Percentiles rank a stretch among this genome's conserved stretches.
Evolutionary conservation across 2,888 invertebrate species (phyloP).

Genomic region (Agrotis exclamationis): DNA sequence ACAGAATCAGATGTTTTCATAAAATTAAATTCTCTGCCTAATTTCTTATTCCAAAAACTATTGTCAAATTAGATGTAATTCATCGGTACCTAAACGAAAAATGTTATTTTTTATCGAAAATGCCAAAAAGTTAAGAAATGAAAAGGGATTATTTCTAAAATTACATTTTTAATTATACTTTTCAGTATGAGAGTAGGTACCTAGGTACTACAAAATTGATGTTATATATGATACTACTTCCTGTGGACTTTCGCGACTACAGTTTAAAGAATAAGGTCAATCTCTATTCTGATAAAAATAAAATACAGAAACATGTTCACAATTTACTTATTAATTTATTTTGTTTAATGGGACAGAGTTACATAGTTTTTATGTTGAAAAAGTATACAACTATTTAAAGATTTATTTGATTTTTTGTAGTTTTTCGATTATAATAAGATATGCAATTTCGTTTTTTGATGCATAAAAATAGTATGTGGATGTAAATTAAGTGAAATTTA

Average conservation of each 20-base stretch:
- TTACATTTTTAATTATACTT: too few relatives aligned
- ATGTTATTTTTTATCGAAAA: too few relatives aligned
- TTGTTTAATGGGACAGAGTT: conserved; percentile 65
- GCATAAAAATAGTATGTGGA: conserved; percentile 46
- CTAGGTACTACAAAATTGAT: too few relatives aligned
- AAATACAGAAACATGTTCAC: conserved; percentile 41
- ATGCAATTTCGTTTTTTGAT: conserved; percentile 63
- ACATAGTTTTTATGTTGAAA: conserved; percentile 57
- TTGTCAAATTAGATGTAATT: too few relatives aligned
- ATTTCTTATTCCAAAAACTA: neutral
- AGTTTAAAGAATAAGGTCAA: too few relatives aligned
- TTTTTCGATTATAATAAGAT: conserved; percentile 49
- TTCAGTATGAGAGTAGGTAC: too few relatives aligned
- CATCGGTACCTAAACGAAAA: too few relatives aligned
- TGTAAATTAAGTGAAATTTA: conserved; percentile 25
- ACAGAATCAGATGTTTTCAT: too few relatives aligned
- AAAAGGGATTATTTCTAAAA: too few relatives aligned
- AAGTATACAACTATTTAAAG: conserved; percentile 59
- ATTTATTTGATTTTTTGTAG: conserved; percentile 40
- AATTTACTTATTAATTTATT: conserved; percentile 58
- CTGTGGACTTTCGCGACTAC: too few relatives aligned
- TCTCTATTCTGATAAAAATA: conserved; percentile 6
- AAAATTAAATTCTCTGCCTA: neutral
- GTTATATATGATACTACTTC: too few relatives aligned
- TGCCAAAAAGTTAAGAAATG: too few relatives aligned